Evolutionary conservation across 2,113 vertebrate genomes (phyloP).

Genomic region (Anolis sagrei): DNA sequence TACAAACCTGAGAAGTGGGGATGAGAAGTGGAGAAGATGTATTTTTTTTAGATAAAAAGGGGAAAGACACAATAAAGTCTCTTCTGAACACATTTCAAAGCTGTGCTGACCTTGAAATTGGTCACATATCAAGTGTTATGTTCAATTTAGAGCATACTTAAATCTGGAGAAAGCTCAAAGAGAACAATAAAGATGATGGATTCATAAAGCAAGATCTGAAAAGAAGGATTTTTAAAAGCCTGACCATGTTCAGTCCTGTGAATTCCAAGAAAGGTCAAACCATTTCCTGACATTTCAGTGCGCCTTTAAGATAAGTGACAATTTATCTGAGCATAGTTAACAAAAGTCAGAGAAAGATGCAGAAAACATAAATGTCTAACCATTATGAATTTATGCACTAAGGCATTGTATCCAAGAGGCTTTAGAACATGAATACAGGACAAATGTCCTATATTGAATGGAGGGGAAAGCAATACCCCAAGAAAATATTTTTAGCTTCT

Average conservation of each 20-base stretch:
- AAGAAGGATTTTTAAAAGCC: neutral
- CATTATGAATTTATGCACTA: neutral
- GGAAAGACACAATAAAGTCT: too few relatives aligned
- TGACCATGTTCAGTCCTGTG: neutral
- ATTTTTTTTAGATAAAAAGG: neutral
- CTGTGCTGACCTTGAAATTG: neutral
- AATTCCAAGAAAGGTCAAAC: neutral
- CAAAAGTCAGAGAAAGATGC: neutral
- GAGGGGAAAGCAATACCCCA: too few relatives aligned
- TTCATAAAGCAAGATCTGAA: neutral
- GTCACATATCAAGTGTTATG: neutral
- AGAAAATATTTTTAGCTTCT: too few relatives aligned
- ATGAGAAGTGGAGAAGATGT: neutral
- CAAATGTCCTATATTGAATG: too few relatives aligned
- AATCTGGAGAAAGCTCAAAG: slow-evolving; percentile 3
- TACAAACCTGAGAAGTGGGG: too few relatives aligned
- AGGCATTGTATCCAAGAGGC: neutral
- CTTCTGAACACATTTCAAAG: neutral
- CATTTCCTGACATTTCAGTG: neutral
- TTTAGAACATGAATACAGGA: neutral
- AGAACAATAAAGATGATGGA: neutral
- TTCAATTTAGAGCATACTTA: neutral
- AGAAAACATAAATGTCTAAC: neutral
- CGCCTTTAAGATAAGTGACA: neutral
- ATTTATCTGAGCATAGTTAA: neutral